Base-by-base conservation (phyloP, 2,888 invertebrate genomes). In the Rhopalosiphum nymphaeae region DNA sequence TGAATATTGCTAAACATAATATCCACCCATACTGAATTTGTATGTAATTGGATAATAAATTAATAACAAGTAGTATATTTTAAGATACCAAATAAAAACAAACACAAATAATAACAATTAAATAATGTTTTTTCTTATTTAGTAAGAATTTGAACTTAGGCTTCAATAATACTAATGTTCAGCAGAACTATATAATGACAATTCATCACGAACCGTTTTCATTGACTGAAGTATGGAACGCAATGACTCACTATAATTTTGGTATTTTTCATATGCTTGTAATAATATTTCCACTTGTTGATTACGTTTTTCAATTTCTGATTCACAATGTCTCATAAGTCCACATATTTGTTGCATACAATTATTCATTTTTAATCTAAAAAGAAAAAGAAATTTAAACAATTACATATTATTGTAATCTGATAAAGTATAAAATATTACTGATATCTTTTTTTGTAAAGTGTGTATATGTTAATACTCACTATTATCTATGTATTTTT, bases 241-340 rank as follows among this genome's bases (percentile, higher is more conserved):
- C 42, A 94, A 46, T 67, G 94, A 49, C 11, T 86, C n/a, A n/a
- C 11, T 86, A 44, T 61, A 16, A n/a, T 29, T 67, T 91, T 94
- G 44, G 87, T 94, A 94, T 36, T 90, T 94, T 36, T 91, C 42
- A 67, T 94, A 94, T 21, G 91, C 94, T 29, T 91, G 53, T 44
- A 94, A n/a, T 26, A 94, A 67, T 94, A 94, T 94, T 91, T 61
- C 67, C 44, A 94, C 1, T 91, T 94, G 91, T n/a, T 90, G 61
- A 4, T 94, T 49, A 86, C 93, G 90, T 85, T 86, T 85, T 90
- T 90, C 85, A 25, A 94, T 90, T 90, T 94, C 93, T 36, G 93
- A 61, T 85, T 94, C 90, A 49, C 94, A 91, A 16, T 42, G 49
- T 94, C n/a, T 86, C 90, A 94, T 91, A 7, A 94, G 29, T 21